Percentiles rank a stretch among this genome's conserved stretches.
These are phyloP conservation scores for Microctenopoma stevenorrisi DNA, from an alignment of 2,797 vertebrate species.

Conservation along the genomic window DNA sequence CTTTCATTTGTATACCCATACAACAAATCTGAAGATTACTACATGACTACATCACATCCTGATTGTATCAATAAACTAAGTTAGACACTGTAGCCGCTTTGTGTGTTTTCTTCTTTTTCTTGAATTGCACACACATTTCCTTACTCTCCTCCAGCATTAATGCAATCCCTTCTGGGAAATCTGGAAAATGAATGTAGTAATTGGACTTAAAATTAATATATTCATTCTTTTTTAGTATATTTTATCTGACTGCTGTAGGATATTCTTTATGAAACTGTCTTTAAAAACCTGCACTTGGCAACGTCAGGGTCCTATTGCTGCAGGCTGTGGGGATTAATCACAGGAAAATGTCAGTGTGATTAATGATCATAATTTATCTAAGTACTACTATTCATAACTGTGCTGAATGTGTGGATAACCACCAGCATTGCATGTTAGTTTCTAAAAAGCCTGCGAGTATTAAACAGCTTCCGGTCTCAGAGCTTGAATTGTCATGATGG, in stretches of 20 bases:
- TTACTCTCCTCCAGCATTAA: background rate
- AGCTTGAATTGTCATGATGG: background rate
- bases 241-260: background rate
- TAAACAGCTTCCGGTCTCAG: background rate
- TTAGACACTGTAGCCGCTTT: too few species aligned
- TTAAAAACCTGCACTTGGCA: conserved; percentile 2
- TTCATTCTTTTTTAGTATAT: background rate
- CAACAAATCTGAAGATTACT: too few species aligned
- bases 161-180: background rate
- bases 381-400: conserved; percentile 33
- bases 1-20: too few species aligned
- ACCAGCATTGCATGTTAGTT: background rate
- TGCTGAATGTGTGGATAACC: conserved; percentile 24
- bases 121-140: background rate
- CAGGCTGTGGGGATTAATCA: conserved; percentile 17
- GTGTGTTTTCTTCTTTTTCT: background rate
- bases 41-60: too few species aligned
- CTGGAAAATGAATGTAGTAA: background rate
- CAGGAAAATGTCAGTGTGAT: conserved; percentile 25
- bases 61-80: too few species aligned
- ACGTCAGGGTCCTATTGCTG: background rate
- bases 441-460: background rate
- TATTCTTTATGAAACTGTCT: conserved; percentile 10
- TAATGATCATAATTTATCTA: conserved; percentile 44
- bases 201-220: background rate